A percentile compares a stretch with the other conserved stretches of the same genome.
phyloP scores from a whole-genome alignment of 2,797 vertebrate genomes.

The Poeciliopsis gracilis region DNA sequence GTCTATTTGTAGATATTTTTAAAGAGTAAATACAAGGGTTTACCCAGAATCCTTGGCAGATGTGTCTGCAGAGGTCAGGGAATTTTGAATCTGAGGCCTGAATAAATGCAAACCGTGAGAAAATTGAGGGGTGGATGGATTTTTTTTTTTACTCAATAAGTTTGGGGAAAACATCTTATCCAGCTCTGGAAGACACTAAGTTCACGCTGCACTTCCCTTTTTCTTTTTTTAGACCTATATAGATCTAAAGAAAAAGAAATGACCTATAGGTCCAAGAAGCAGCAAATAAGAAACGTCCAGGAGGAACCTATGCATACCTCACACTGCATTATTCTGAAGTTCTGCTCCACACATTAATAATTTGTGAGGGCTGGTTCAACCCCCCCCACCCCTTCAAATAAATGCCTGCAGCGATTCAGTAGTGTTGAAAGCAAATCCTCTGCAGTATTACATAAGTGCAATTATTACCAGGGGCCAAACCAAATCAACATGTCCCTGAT shows the following conservation, averaged over 20 bases:
- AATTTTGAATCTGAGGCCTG: neutral
- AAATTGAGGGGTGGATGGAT: neutral
- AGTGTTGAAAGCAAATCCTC: slow-evolving; percentile 65
- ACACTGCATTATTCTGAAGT: slow-evolving; percentile 23
- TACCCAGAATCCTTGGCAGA: neutral
- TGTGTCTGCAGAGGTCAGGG: neutral
- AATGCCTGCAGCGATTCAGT: slow-evolving; percentile 59
- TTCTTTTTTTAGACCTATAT: too few species aligned
- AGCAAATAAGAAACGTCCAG: neutral
- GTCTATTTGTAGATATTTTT: neutral
- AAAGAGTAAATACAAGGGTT: neutral
- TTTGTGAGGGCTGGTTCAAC: slow-evolving; percentile 50
- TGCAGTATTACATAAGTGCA: slow-evolving; percentile 83
- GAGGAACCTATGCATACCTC: neutral
- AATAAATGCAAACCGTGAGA: neutral
- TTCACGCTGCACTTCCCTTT: neutral
- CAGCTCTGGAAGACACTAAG: neutral
- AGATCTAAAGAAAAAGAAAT: neutral
- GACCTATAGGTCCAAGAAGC: neutral
- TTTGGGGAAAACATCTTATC: neutral
- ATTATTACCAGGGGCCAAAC: slow-evolving; percentile 60
- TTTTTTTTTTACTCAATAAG: neutral
- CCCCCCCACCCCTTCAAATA: neutral
- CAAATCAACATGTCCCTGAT: slow-evolving; percentile 35
- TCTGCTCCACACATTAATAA: slow-evolving; percentile 62